Evolutionary conservation across 2,113 vertebrate species (phyloP), one percentile per base, ranked within the genome.

Genomic region (Cottus gobio): DNA sequence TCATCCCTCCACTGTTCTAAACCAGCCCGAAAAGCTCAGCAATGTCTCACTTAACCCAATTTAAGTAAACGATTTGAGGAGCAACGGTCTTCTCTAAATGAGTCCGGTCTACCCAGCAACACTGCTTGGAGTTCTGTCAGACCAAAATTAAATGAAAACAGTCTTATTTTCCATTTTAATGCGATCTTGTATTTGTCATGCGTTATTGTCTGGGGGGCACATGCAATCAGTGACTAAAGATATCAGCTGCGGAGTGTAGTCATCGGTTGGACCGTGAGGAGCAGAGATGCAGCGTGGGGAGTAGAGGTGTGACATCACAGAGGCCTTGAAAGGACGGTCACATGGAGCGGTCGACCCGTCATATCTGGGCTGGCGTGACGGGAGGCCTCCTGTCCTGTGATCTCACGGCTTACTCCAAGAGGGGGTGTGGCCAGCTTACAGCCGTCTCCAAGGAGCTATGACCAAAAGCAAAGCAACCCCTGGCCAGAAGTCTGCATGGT

Each of bases 401-500:
- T 61, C 77, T 68, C 67, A 63, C 46, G 66, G 54, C 34, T 16
- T 80, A 76, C 64, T 75, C 54, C 18, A 34, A 34, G 36, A 9
- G 36, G 36, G 4, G 13, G 46, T 71, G 46, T 70, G 65, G 7
- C 31, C 56, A 39, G 77, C 67, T 72, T 64, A 8, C 48, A 39
- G 61, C 18, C 5, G 36, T 67, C 81, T 86, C 83, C 60, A 39
- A 61, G 72, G 80, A 81, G 22, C 50, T 56, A 71, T 79, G 82
- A 91, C 91, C 85, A 80, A 88, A 92, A 80, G 39, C 79, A 79
- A 81, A 84, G 63, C 1, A 54, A 70, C 63, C 71, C 60, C 20
- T 24, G 71, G 68, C 79, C 85, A 75, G 80, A 70, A 64, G 75
- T 79, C 48, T 80, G 88, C 90, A 90, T 90, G 90, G 75, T 89